Conservation (phyloP, 2,797 vertebrate genomes). For the Paratrypauchen microcephalus region DNA sequence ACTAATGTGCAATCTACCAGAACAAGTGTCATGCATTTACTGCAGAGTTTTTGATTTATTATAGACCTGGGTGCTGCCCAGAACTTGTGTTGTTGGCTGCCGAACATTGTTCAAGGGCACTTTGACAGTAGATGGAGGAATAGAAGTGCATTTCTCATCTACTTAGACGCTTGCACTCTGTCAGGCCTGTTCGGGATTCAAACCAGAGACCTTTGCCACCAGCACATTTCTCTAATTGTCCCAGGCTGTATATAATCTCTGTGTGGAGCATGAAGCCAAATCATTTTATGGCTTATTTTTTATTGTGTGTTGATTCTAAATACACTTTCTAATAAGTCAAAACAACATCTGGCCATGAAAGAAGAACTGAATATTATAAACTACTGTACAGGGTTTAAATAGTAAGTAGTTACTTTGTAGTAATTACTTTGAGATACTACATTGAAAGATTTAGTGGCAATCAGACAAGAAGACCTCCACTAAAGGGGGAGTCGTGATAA, state of each 20-base stretch:
- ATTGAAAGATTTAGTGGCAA: not conserved
- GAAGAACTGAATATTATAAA: constrained; percentile 15
- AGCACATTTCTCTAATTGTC: constrained; percentile 63
- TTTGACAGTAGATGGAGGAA: constrained; percentile 64
- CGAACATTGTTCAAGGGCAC: constrained; percentile 73
- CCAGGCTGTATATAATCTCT: constrained; percentile 42
- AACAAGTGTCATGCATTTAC: constrained; percentile 67
- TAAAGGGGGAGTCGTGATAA: not conserved
- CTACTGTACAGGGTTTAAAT: constrained; percentile 3
- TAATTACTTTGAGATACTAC: constrained; percentile 1
- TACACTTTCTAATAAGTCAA: constrained; percentile 45
- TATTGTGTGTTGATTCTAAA: constrained; percentile 48
- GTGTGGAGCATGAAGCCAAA: constrained; percentile 42
- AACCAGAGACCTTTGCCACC: constrained; percentile 49
- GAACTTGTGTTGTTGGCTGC: constrained; percentile 65
- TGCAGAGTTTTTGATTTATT: constrained; percentile 73
- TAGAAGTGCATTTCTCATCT: constrained; percentile 64
- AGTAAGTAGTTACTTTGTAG: too few species aligned
- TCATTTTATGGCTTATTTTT: constrained; percentile 41
- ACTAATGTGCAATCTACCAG: constrained; percentile 63
- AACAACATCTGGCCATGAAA: constrained; percentile 26
- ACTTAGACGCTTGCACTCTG: constrained; percentile 40
- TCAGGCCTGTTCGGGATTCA: constrained; percentile 44
- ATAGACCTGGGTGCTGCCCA: constrained; percentile 70
- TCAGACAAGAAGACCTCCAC: not conserved